phyloP scores from a whole-genome alignment of 2,113 vertebrate genomes.

The Mormyrus iriodes region DNA sequence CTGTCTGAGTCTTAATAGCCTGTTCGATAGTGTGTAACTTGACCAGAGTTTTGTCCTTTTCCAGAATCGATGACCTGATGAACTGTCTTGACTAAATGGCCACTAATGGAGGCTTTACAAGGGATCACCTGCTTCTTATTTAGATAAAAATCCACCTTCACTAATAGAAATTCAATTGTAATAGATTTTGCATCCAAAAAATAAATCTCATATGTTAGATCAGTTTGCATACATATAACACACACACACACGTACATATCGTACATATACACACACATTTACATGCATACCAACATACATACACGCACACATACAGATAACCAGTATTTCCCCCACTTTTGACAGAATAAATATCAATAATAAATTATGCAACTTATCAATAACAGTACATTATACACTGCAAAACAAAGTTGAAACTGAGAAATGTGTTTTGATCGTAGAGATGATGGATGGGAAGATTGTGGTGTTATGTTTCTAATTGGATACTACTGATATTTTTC shows the following conservation, averaged over 20 bases:
- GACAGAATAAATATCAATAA: neutral
- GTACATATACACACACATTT: neutral
- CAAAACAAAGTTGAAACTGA: neutral
- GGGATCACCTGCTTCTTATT: neutral
- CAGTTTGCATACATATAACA: neutral
- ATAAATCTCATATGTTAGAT: neutral
- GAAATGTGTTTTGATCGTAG: neutral
- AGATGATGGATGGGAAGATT: neutral
- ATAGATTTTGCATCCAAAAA: constrained; percentile 17
- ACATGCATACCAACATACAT: neutral
- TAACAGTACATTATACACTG: neutral
- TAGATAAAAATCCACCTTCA: neutral
- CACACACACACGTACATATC: neutral
- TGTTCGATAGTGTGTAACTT: neutral
- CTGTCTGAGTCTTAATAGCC: neutral
- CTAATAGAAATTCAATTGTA: constrained; percentile 21
- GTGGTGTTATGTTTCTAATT: neutral
- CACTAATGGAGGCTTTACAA: neutral
- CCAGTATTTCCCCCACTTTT: neutral
- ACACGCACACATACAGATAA: neutral
- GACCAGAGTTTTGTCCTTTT: neutral
- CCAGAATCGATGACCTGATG: neutral
- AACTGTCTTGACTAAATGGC: neutral
- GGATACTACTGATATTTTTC: neutral
- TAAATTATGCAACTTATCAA: neutral